Conservation (phyloP, 2,113 vertebrate genomes). For the Aptenodytes patagonicus region DNA sequence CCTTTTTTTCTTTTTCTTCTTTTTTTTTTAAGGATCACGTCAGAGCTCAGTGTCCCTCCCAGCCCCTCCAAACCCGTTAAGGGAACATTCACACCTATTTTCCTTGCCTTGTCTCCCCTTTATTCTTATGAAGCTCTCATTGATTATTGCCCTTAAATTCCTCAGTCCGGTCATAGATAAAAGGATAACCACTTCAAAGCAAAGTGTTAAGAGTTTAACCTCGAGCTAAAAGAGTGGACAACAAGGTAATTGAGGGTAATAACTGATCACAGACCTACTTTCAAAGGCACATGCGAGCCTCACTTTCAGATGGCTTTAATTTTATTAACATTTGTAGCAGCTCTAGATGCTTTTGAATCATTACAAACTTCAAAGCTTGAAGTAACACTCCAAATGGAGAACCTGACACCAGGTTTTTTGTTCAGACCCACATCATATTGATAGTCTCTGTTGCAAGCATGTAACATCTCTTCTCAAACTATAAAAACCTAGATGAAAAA, state of each 20-base stretch:
- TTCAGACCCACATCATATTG: slow-evolving; percentile 45
- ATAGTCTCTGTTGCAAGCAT: slow-evolving; percentile 39
- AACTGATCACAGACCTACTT: slow-evolving; percentile 90
- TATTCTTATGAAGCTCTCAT: slow-evolving; percentile 92
- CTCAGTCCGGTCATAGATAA: slow-evolving; percentile 96
- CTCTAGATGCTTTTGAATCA: slow-evolving; percentile 78
- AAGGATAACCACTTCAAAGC: slow-evolving; percentile 99
- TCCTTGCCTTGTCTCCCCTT: slow-evolving; percentile 71
- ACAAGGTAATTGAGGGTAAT: slow-evolving; percentile 97
- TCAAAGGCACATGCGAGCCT: slow-evolving; percentile 79
- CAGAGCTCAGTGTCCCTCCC: background rate
- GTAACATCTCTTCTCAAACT: slow-evolving; percentile 59
- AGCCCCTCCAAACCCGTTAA: slow-evolving; percentile 21
- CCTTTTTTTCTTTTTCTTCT: background rate
- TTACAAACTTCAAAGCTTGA: slow-evolving; percentile 78
- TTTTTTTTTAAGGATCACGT: background rate
- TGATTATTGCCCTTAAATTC: slow-evolving; percentile 96
- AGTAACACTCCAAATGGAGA: slow-evolving; percentile 72
- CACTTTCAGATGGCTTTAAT: slow-evolving; percentile 91
- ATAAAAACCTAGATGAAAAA: slow-evolving; percentile 57
- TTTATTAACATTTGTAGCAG: slow-evolving; percentile 95
- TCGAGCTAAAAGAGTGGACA: slow-evolving; percentile 92
- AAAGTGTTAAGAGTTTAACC: slow-evolving; percentile 96
- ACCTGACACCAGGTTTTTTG: slow-evolving; percentile 69
- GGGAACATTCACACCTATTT: slow-evolving; percentile 84